Base-by-base conservation (phyloP, 2,888 invertebrate species). In the Eudasyphora cyanicolor region DNA sequence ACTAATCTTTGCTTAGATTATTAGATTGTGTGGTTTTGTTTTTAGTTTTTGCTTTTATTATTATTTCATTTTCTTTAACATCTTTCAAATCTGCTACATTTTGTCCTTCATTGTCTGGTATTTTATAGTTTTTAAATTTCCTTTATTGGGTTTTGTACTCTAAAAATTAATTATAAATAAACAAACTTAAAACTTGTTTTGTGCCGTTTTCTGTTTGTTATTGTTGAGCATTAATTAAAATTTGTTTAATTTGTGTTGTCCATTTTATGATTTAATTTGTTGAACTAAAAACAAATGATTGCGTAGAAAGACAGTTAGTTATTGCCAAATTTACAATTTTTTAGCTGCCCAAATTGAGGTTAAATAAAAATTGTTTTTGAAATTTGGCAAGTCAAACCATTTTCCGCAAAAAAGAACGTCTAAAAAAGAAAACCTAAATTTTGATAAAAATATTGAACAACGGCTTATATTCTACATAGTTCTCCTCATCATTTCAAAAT, bases 261-360 rank as follows among this genome's bases (percentile, higher is more conserved):
- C n/a, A 14, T 60, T 6, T 32, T 32, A 32, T 32, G 32, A 6
- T 4, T 60, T 27, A 29, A 38, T 19, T 49, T 49, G 49, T 17
- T 24, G n/a, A 29, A 69, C n/a, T 27, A n/a, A 24, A 45, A 76
- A 57, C 24, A 62, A 32, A 10, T 51, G 19, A 3, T 2, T 62
- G 21, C 29, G 7, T n/a, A n/a, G n/a, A n/a, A n/a, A n/a, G n/a
- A n/a, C n/a, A n/a, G n/a, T n/a, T n/a, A 67, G 5, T 35, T 42
- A 82, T 69, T 82, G 69, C 70, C 49, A 78, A 75, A 62, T 75
- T 38, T 49, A 24, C n/a, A 57, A 42, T 29, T 64, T 27, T 67
- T 4, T 84, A 84, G 84, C 84, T 84, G 84, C 84, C 84, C 73
- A 51, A 67, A 60, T 67, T 78, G 42, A 73, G 64, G 69, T 51